Conservation (phyloP, 1,140 invertebrate genomes). For the Dreissena polymorpha region DNA sequence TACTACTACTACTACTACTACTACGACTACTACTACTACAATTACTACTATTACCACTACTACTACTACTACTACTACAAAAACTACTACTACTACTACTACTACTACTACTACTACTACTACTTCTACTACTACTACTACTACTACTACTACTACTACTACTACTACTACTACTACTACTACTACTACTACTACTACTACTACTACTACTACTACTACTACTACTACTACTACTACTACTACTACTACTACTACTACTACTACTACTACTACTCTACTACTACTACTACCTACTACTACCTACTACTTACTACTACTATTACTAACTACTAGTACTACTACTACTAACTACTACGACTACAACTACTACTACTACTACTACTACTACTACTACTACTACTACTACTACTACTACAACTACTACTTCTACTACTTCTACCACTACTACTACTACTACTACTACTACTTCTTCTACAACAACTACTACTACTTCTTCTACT, state of each 20-base stretch:
- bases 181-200: slow-evolving; percentile 10
- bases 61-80: slow-evolving; percentile 22
- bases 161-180: slow-evolving; percentile 5
- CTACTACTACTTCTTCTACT: slow-evolving; percentile 12
- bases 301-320: too few relatives aligned
- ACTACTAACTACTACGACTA: too few relatives aligned
- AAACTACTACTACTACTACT: slow-evolving; percentile 1
- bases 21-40: slow-evolving; percentile 21
- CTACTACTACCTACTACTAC: too few relatives aligned
- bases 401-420: slow-evolving; percentile 6
- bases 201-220: slow-evolving; percentile 17
- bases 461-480: slow-evolving; percentile 15
- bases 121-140: slow-evolving; percentile 2
- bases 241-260: slow-evolving; percentile 28
- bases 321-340: too few relatives aligned
- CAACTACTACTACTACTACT: neutral
- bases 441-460: slow-evolving; percentile 25
- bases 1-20: slow-evolving; percentile 24
- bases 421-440: neutral
- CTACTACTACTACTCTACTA: slow-evolving; percentile 11
- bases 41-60: slow-evolving; percentile 7
- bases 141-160: slow-evolving; percentile 3
- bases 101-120: slow-evolving; percentile 4
- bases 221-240: slow-evolving; percentile 28
- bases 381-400: neutral